Base-by-base conservation (phyloP, 2,888 invertebrate genomes). In the Cynaeus angustus region DNA sequence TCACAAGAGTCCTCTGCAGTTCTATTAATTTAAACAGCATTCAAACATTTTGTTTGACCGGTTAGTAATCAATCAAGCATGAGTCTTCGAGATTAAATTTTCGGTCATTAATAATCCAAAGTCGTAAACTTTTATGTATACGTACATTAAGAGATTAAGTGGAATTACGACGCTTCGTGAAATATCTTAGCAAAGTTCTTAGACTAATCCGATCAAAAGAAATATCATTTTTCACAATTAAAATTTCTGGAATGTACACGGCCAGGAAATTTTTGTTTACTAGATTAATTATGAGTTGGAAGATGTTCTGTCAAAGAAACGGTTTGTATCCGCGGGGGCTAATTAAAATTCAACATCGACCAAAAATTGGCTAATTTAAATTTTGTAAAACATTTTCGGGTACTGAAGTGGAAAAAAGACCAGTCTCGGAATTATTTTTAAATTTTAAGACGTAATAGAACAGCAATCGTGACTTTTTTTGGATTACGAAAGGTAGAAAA, bases 311-410 rank as follows among this genome's bases (percentile, higher is more conserved):
- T 37, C 53, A 53, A 53, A 37, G 53, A 53, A 33, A 33, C 13
- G 14, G 10, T 16, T 12, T 12, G 16, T 37, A 16, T 12, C 53
- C 53, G 10, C 14, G 4, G 14, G 53, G 14, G 37, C 53, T 53
- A 53, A 53, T 53, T 53, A 53, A 53, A 53, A 37, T 37, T 33
- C 16, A 13, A 53, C 53, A 53, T 50, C 10, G 21, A 28, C 28
- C 48, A 7, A 12, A 10, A 2, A 41, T 12, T 41, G 41, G 5
- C n/a, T 41, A 41, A 41, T 41, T 41, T 9, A 38, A 38, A 38
- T n/a, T n/a, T n/a, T n/a, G n/a, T n/a, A n/a, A n/a, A n/a, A n/a
- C n/a, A n/a, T n/a, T 21, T 21, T 21, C 2, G 21, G 4, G 21
- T 1, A 21, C 1, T 21, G 21, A 21, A 21, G 2, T 21, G 21